Evolutionary conservation across 1,140 invertebrate genomes (phyloP), one percentile per base, ranked within the genome.

Genomic region (Bombus superbus): DNA sequence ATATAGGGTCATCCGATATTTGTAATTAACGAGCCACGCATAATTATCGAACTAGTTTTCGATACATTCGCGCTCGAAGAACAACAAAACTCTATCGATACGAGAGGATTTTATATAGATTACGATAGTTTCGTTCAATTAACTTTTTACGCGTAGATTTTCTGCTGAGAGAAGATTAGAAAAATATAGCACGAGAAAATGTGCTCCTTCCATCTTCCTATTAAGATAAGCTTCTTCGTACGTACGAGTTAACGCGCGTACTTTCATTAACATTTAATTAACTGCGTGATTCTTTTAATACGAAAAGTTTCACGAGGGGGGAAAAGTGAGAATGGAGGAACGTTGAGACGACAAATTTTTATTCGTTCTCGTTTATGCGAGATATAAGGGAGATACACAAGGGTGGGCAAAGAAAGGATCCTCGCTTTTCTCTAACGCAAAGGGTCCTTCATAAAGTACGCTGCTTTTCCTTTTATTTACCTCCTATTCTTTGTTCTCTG

Each of bases 401-500:
- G 22, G 10, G 11, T 22, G 6, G n/a, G n/a, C 13, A 74, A 74
- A 4, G 42, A 32, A 64, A 44, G 77, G 44, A 40, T 62, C 32
- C 35, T 15, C 25, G n/a, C 44, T 72, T n/a, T 32, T 38, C 62
- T 18, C n/a, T 3, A 18, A 4, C 28, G 22, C 40, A 42, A 44
- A 32, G 35, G 68, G 11, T 38, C 22, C 40, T 47, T 72, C 42
- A 64, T 83, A 79, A 84, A 85, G 64, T 68, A 59, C n/a, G 66
- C 15, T 59, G 76, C 66, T 28, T 47, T 77, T 53, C 77, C 76
- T 68, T 68, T 84, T 77, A 83, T 80, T 86, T 78, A 81, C 40
- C 22, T 44, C 74, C n/a, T 68, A 80, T 83, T 87, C 85, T 83
- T 92, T 88, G 87, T 88, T 90, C 89, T 88, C 79, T 76, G 73